Conservation (phyloP, 2,888 invertebrate species). For the Yponomeuta sedellus region DNA sequence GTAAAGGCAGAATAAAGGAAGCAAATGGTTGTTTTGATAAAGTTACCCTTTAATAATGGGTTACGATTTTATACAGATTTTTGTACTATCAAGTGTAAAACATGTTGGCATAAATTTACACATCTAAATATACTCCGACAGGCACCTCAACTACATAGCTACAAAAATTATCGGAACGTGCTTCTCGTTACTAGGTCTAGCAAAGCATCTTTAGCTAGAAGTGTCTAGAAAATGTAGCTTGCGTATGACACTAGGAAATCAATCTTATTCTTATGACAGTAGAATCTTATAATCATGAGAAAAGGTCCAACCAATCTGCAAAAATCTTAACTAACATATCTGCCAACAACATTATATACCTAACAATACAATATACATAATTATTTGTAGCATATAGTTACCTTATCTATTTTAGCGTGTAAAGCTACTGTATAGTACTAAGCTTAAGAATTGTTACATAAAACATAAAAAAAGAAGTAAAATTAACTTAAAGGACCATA, state of each 20-base stretch:
- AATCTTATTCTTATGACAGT: background rate
- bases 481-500: slow-evolving; percentile 14
- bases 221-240: background rate
- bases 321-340: slow-evolving; percentile 36
- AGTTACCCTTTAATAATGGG: background rate
- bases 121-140: background rate
- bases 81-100: background rate
- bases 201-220: background rate
- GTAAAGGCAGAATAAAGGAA: background rate
- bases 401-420: slow-evolving; percentile 26
- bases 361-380: slow-evolving; percentile 2
- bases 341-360: slow-evolving; percentile 36
- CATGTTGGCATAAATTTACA: background rate
- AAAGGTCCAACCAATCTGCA: background rate
- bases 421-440: background rate
- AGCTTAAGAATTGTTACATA: background rate
- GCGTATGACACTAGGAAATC: background rate
- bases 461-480: background rate
- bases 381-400: slow-evolving; percentile 35
- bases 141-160: background rate
- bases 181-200: background rate
- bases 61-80: background rate
- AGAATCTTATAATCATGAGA: background rate
- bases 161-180: background rate
- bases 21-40: background rate